Conservation (phyloP, 2,888 invertebrate species). For the Drosophila picticornis region DNA sequence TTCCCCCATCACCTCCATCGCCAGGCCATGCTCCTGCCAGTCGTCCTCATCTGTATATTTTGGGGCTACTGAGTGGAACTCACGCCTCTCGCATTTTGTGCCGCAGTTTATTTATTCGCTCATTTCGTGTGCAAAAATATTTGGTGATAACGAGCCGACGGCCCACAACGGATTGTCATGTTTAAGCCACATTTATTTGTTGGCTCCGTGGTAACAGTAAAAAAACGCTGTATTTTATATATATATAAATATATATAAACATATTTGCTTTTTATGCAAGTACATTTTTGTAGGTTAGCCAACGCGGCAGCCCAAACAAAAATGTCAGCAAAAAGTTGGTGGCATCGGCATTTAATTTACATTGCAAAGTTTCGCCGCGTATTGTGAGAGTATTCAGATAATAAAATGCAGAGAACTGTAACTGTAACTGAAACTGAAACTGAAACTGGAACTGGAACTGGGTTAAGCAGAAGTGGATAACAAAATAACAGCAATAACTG, state of each 20-base stretch:
- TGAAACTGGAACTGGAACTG: slow-evolving; percentile 48
- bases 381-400: slow-evolving; percentile 62
- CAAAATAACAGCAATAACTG: slow-evolving; percentile 39
- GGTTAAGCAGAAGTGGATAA: slow-evolving; percentile 65
- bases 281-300: slow-evolving; percentile 38
- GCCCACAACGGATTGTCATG: slow-evolving; percentile 74
- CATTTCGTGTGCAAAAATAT: slow-evolving; percentile 80
- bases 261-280: slow-evolving; percentile 13
- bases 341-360: slow-evolving; percentile 77
- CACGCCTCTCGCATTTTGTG: slow-evolving; percentile 22
- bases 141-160: slow-evolving; percentile 77
- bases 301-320: slow-evolving; percentile 22
- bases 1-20: not conserved
- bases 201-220: slow-evolving; percentile 62
- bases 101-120: slow-evolving; percentile 72
- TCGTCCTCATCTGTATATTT: slow-evolving; percentile 7
- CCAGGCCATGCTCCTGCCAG: not conserved
- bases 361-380: slow-evolving; percentile 70
- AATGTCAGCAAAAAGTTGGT: slow-evolving; percentile 67
- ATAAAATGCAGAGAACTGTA: slow-evolving; percentile 61
- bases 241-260: not conserved
- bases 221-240: slow-evolving; percentile 46
- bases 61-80: slow-evolving; percentile 8
- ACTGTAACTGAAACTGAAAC: slow-evolving; percentile 34
- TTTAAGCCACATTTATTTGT: slow-evolving; percentile 80